Conservation (phyloP, 2,888 invertebrate genomes). For the Lithophane semibrunnea region DNA sequence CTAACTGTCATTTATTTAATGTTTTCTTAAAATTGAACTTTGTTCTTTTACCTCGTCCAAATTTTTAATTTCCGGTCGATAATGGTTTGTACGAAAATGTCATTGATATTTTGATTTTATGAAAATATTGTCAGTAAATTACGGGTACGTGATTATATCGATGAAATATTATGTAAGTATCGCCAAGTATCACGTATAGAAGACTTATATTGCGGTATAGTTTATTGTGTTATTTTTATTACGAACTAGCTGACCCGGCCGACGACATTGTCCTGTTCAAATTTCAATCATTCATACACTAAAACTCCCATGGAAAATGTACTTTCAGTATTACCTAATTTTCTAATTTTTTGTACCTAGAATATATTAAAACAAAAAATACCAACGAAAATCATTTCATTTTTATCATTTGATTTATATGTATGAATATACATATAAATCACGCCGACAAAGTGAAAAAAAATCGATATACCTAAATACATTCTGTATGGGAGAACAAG, state of each 20-base stretch:
- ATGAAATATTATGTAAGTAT: neutral
- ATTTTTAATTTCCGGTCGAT: neutral
- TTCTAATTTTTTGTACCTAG: too few relatives aligned
- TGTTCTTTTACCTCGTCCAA: neutral
- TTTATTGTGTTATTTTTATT: neutral
- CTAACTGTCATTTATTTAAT: neutral
- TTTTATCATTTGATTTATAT: too few relatives aligned
- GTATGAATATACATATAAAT: too few relatives aligned
- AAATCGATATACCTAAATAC: too few relatives aligned
- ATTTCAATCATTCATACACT: too few relatives aligned
- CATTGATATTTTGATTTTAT: constrained; percentile 19
- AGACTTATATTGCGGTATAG: neutral
- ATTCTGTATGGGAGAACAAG: too few relatives aligned
- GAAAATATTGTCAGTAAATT: neutral
- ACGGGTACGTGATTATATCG: neutral
- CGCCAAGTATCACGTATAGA: neutral
- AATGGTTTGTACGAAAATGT: constrained; percentile 7
- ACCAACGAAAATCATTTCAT: too few relatives aligned
- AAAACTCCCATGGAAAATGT: too few relatives aligned
- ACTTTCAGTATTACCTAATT: too few relatives aligned
- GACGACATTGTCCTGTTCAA: too few relatives aligned
- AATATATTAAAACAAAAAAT: too few relatives aligned
- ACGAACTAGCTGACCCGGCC: neutral
- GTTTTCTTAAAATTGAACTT: neutral
- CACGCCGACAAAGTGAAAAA: too few relatives aligned